phyloP scores from a whole-genome alignment of 2,888 invertebrate genomes.

The Ellobium chinense region DNA sequence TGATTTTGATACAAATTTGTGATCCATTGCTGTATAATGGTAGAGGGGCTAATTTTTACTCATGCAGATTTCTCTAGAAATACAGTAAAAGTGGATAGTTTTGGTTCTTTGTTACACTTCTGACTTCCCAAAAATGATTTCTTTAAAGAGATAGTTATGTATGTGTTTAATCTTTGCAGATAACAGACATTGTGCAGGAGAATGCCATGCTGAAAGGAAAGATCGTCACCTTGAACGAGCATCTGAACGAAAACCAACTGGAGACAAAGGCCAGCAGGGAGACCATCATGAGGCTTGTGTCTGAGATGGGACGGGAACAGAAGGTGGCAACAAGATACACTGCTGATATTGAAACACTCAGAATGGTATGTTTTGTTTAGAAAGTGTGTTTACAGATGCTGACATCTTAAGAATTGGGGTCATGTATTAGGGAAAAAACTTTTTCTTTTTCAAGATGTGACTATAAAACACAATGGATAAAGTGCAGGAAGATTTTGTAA shows the following conservation, averaged over 20 bases:
- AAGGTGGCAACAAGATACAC: constrained; percentile 66
- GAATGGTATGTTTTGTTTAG: constrained; percentile 73
- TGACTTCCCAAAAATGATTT: no score
- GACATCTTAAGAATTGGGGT: no score
- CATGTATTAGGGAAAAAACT: no score
- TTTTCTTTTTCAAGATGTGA: no score
- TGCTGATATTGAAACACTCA: constrained; percentile 69
- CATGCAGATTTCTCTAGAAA: no score
- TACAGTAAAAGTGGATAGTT: not conserved
- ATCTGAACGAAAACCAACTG: constrained; percentile 71
- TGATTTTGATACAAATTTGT: no score
- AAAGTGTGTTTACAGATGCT: no score
- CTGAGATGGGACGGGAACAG: constrained; percentile 74
- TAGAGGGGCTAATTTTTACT: no score
- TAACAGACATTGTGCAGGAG: constrained; percentile 73
- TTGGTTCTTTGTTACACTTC: not conserved
- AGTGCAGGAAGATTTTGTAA: no score
- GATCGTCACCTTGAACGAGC: constrained; percentile 74
- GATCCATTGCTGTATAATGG: no score
- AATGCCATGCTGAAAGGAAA: constrained; percentile 77
- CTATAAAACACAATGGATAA: no score
- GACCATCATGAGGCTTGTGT: constrained; percentile 78
- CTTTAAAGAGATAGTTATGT: no score
- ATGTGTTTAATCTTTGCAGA: constrained; percentile 53
- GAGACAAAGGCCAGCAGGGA: constrained; percentile 78